Base-by-base conservation (phyloP, 2,113 vertebrate genomes). In the Ptychochromis oligacanthus region DNA sequence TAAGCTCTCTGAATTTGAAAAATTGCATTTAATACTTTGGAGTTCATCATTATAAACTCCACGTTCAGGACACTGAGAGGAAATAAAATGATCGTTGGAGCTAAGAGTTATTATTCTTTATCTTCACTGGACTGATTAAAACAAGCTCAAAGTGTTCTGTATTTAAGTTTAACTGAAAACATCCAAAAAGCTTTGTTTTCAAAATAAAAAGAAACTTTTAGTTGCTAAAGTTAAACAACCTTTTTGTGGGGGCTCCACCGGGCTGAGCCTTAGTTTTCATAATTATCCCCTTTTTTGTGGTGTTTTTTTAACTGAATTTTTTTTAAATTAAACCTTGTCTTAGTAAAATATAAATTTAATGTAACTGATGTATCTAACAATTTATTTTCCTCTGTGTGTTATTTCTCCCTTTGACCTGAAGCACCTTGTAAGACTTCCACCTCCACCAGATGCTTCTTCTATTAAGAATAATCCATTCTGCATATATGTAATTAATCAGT, bases 371-470 rank as follows among this genome's bases (percentile, higher is more conserved):
- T 43, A 12, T 49, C 15, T 38, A n/a, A 18, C 24, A 40, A 70
- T 49, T 1, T 70, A 49, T 28, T 28, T 52, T 72, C 17, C 43
- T 72, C 43, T 3, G 1, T 13, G 36, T 43, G 14, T 46, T 10
- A 2, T 31, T 52, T 72, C 65, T 72, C 6, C 49, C 43, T 72
- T 31, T 52, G 65, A 49, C 43, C 43, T 31, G 65, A 52, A 31
- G 65, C 17, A 1, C 43, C 4, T 70, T 0, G 28, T 28, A 57
- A 22, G 0, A 28, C 22, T 34, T 34, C 5, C 6, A 14, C n/a
- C 38, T 80, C 7, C 54, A 43, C 40, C 82, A 82, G 87, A 79
- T 79, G 67, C 79, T 85, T 79, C 17, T 18, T 46, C 59, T 24
- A 1, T 14, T 57, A 54, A 6, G 46, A 52, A 18, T 54, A 7